Base-by-base conservation (phyloP, 2,888 invertebrate species). In the Noctua janthina region DNA sequence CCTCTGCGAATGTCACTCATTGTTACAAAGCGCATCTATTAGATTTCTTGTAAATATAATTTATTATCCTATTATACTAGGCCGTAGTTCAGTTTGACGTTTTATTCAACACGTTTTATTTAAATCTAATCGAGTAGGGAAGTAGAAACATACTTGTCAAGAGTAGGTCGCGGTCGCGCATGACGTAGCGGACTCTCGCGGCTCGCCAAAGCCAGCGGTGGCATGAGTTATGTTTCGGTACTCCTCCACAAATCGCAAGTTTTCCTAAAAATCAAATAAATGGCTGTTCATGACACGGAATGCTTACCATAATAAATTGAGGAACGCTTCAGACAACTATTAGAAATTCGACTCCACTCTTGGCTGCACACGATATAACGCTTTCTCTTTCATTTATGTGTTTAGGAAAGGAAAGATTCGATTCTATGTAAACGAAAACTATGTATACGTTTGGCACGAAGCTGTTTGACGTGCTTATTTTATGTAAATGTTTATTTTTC, bases 401-500 rank as follows among this genome's bases (percentile, higher is more conserved):
- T 96, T 95, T 95, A 95, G 95, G 96, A 93, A 91, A 94, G 92
- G 92, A 94, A 92, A 94, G 92, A 94, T 93, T 94, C 92, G 91
- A 92, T 94, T 92, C 92, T 95, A 94, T 95, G 95, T 96, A 90
- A 93, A 93, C 92, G 91, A 95, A 91, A 93, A 94, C 92, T 94
- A 66, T 66, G 94, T 96, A 92, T 93, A 96, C 94, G 95, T 95
- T 84, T 95, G 92, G 96, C 96, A 96, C 96, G 96, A 96, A 94
- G 96, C 96, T 97, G 96, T 96, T 97, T 95, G 95, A 96, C 96
- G 96, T 96, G 96, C 96, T 97, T 96, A 94, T 94, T 96, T 95
- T 94, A 94, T 96, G 96, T 96, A 94, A 86, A 93, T 95, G 94
- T 95, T 95, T 94, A 94, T 94, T 95, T 94, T 93, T 91, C 91